These are phyloP conservation scores for Geotrupes spiniger DNA, from an alignment of 2,888 invertebrate genomes.

Conservation along the genomic window DNA sequence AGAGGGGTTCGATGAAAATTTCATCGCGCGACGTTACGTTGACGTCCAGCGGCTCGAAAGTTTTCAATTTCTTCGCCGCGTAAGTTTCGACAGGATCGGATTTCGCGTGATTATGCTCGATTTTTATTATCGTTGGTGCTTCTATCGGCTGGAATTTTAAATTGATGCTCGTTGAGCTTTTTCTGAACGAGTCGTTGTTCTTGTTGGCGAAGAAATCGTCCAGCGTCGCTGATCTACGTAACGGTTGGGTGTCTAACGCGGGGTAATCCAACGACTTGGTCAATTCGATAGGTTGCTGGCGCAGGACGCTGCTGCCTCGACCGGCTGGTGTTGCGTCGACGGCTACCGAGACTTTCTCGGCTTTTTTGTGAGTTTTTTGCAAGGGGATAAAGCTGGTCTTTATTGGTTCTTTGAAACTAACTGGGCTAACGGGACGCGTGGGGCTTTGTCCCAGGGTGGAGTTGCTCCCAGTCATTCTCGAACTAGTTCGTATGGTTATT, in stretches of 20 bases:
- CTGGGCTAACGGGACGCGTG: constrained; percentile 46
- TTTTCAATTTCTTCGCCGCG: constrained; percentile 40
- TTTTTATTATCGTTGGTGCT: constrained; percentile 49
- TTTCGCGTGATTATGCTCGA: constrained; percentile 64
- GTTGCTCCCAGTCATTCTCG: constrained; percentile 32
- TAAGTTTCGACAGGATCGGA: constrained; percentile 63
- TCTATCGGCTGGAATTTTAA: constrained; percentile 34
- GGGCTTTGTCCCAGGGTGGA: constrained; percentile 44
- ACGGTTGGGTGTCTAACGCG: constrained; percentile 28
- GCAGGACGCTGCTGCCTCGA: constrained; percentile 67
- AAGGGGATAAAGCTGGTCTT: constrained; percentile 14
- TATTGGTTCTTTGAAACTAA: constrained; percentile 24
- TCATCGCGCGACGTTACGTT: constrained; percentile 72
- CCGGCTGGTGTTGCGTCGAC: constrained; percentile 77
- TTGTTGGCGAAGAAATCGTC: constrained; percentile 44
- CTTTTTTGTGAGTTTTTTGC: constrained; percentile 41
- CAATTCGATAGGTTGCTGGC: constrained; percentile 75
- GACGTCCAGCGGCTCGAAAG: constrained; percentile 57
- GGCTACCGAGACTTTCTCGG: constrained; percentile 72
- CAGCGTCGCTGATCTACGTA: constrained; percentile 52
- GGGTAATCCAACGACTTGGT: constrained; percentile 60
- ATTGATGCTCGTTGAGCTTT: constrained; percentile 44
- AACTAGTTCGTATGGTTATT: constrained; percentile 16
- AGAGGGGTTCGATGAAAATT: constrained; percentile 49
- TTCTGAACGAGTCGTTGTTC: constrained; percentile 30